Evolutionary conservation across 2,797 vertebrate species (phyloP), one percentile per base, ranked within the genome.

Genomic region (Aulostomus chinensis): DNA sequence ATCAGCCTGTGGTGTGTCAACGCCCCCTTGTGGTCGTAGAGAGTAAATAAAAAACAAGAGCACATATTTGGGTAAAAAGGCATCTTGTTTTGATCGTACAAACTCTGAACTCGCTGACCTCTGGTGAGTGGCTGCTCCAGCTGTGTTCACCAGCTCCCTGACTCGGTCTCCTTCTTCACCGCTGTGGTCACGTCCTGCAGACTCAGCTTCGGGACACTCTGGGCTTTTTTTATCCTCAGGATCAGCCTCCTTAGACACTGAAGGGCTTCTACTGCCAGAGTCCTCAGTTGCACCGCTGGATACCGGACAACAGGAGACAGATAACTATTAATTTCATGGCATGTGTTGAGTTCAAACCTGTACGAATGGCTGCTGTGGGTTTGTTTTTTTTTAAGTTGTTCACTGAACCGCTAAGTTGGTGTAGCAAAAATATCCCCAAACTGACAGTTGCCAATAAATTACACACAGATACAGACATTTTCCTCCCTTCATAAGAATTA

Each of bases 91-190:
- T 57, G 26, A 40, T 58, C 3, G 45, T 10, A 33, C 24, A 39
- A 35, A 42, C 59, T 42, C 4, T 52, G 41, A 79, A 69, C 70
- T 16, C 8, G 37, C 83, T 88, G 69, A 88, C 88, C 88, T 83
- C 51, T 51, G 15, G 5, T 51, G 50, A 57, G 67, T 36, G 1
- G 57, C 65, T 33, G 42, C 33, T 7, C 33, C 43, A 45, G 61
- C 39, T 48, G 63, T 21, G 73, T 59, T 34, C 25, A 40, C 67
- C 33, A 64, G 49, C 43, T 68, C 63, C 24, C 50, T 15, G 37
- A 30, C 28, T 11, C 63, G 35, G 34, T 60, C 36, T 33, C 5
- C 18, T 1, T 68, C 54, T 54, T 73, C 66, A 12, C 48, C 60
- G 0, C 72, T 68, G 53, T 46, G 64, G 40, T 48, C 2, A 13